These are phyloP conservation scores for Tragulus kanchil DNA, from an alignment of 2,113 vertebrate species.

Conservation along the genomic window DNA sequence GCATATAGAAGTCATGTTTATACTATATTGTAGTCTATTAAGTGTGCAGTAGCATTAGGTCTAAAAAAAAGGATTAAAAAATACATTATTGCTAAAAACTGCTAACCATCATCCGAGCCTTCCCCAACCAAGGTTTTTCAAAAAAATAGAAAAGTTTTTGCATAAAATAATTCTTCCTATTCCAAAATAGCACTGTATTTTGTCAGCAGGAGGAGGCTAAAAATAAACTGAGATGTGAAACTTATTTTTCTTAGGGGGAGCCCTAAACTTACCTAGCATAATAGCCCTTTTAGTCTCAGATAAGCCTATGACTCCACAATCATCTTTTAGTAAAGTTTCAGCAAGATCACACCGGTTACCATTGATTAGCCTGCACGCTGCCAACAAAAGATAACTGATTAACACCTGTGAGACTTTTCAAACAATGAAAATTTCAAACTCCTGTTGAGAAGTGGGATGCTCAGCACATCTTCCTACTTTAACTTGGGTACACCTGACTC, in stretches of 20 bases:
- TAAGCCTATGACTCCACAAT: background rate
- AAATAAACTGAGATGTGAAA: background rate
- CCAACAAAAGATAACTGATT: background rate
- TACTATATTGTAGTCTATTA: background rate
- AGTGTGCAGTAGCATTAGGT: background rate
- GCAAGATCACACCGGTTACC: background rate
- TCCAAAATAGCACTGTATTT: background rate
- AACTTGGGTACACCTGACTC: background rate
- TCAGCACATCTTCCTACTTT: background rate
- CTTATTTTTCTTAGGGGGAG: conserved; percentile 18
- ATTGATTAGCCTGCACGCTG: background rate
- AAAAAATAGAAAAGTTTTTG: no score
- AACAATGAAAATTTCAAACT: background rate
- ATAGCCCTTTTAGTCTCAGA: background rate
- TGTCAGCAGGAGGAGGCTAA: conserved; percentile 38
- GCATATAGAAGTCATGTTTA: background rate
- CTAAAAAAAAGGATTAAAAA: background rate
- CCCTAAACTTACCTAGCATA: background rate
- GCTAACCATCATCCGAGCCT: background rate
- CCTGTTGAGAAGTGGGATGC: background rate
- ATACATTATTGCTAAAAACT: background rate
- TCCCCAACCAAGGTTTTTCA: no score
- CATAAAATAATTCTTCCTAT: conserved; percentile 17
- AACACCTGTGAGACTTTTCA: background rate
- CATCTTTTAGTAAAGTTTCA: conserved; percentile 10